These are phyloP conservation scores for Cordilura impudica DNA, from an alignment of 2,888 invertebrate species.

Conservation along the genomic window DNA sequence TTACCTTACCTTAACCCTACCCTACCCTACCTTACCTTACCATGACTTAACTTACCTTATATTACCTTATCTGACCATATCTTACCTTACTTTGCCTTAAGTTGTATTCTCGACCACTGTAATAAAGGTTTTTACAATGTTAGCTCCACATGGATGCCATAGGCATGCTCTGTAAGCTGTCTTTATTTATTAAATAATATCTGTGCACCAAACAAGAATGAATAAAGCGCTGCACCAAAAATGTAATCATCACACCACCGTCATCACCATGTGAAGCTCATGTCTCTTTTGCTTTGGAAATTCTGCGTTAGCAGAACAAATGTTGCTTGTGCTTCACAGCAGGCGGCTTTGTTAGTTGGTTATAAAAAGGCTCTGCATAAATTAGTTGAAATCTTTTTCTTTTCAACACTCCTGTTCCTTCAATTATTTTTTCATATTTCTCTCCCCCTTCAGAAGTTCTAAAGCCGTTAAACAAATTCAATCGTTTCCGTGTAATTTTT, in stretches of 20 bases:
- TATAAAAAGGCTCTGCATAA: constrained; percentile 29
- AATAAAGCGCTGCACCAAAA: constrained; percentile 34
- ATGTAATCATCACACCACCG: constrained; percentile 25
- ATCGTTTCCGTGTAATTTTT: constrained; percentile 20
- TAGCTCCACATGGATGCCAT: too few relatives aligned
- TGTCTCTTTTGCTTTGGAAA: background rate
- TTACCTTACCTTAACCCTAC: too few relatives aligned
- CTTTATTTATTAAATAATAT: too few relatives aligned
- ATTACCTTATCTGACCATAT: too few relatives aligned
- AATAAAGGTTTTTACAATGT: too few relatives aligned
- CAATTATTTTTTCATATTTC: constrained; percentile 9
- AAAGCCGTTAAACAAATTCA: constrained; percentile 42
- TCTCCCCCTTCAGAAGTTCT: background rate
- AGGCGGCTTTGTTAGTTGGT: constrained; percentile 9
- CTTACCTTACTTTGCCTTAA: too few relatives aligned
- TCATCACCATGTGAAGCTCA: constrained; percentile 3
- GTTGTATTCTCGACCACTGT: too few relatives aligned
- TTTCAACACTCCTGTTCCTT: constrained; percentile 26
- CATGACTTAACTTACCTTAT: too few relatives aligned
- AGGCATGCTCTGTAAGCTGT: too few relatives aligned
- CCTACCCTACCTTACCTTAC: too few relatives aligned
- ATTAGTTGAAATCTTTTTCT: constrained; percentile 42
- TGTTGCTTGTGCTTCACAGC: constrained; percentile 3
- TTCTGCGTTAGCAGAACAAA: background rate
- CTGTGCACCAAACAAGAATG: too few relatives aligned